Evolutionary conservation across 1,140 invertebrate genomes (phyloP).

Genomic region (Aphis craccivora): DNA sequence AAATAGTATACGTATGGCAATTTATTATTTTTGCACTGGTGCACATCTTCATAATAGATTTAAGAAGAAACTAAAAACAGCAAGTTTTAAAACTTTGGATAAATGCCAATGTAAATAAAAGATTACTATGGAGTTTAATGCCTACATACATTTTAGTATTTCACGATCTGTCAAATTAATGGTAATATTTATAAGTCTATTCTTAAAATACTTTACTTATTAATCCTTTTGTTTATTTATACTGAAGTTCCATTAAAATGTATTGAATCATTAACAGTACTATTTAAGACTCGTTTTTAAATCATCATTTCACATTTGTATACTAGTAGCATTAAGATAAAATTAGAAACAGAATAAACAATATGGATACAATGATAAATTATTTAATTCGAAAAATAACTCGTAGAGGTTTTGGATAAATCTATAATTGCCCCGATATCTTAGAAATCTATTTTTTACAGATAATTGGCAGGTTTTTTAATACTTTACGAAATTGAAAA

Average conservation of each 20-base stretch:
- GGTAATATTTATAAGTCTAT: neutral
- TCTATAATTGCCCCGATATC: too few relatives aligned
- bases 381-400: too few relatives aligned
- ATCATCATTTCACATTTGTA: neutral
- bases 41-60: neutral
- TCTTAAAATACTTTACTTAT: neutral
- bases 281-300: neutral
- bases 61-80: neutral
- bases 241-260: neutral
- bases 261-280: neutral
- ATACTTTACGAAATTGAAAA: neutral
- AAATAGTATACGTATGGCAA: neutral
- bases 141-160: neutral
- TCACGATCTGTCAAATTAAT: neutral
- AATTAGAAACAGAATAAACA: neutral
- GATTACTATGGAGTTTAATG: neutral
- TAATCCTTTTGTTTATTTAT: constrained; percentile 13
- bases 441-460: too few relatives aligned
- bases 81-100: neutral
- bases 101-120: constrained; percentile 25
- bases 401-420: too few relatives aligned
- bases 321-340: neutral
- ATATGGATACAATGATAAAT: neutral
- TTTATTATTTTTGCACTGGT: neutral
- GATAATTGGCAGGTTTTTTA: neutral